These are phyloP conservation scores for Incurvaria masculella DNA, from an alignment of 2,888 invertebrate genomes.

Conservation along the genomic window DNA sequence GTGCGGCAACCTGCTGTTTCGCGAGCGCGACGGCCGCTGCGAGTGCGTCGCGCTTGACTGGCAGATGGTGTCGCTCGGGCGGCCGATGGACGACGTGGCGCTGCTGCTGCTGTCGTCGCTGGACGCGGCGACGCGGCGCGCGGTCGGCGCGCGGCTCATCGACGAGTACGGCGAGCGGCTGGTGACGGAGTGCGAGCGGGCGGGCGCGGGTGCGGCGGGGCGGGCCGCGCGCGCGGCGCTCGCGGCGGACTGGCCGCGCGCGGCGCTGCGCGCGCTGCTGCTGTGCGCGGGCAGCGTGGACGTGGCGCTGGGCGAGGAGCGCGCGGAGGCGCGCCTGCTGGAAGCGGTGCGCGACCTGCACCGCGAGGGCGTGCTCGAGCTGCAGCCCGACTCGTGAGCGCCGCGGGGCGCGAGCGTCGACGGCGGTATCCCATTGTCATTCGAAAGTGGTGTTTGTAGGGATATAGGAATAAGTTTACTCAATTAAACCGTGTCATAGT, in stretches of 20 bases:
- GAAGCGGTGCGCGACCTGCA: conserved; percentile 72
- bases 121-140: conserved; percentile 65
- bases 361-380: conserved; percentile 63
- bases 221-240: conserved; percentile 47
- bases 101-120: conserved; percentile 69
- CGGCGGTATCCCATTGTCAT: too few relatives aligned
- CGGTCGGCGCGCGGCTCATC: conserved; percentile 60
- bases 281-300: conserved; percentile 80
- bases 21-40: conserved; percentile 46
- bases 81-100: conserved; percentile 77
- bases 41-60: conserved; percentile 74
- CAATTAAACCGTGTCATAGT: too few relatives aligned
- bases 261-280: conserved; percentile 70
- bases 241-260: conserved; percentile 62
- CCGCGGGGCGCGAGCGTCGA: too few relatives aligned
- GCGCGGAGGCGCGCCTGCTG: conserved; percentile 71
- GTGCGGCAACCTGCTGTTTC: conserved; percentile 76
- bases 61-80: conserved; percentile 80
- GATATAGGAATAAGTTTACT: too few relatives aligned
- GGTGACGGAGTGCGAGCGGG: conserved; percentile 54
- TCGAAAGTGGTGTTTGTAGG: too few relatives aligned
- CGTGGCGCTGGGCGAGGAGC: conserved; percentile 71
- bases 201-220: conserved; percentile 58
- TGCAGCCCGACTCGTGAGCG: conserved; percentile 40
- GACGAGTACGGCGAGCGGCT: conserved; percentile 69